phyloP scores from a whole-genome alignment of 1,140 invertebrate species.

The Babylonia areolata region DNA sequence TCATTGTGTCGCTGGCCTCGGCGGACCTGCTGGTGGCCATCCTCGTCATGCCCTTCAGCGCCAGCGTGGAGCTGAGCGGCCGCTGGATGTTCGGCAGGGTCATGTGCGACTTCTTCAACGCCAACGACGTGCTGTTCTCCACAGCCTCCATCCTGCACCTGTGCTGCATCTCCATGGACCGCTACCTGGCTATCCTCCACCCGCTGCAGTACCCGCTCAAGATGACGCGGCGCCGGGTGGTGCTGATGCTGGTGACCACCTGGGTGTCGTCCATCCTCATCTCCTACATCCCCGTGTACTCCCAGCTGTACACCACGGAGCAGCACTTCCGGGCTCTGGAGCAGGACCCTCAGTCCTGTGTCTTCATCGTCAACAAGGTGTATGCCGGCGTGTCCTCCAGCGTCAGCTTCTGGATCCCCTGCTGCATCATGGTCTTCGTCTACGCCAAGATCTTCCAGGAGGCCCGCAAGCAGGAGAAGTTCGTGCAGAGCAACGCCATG shows the following conservation, averaged over 20 bases:
- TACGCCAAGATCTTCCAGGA: conserved; percentile 90
- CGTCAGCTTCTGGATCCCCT: conserved; percentile 98
- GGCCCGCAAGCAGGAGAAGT: conserved; percentile 93
- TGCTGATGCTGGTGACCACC: conserved; percentile 68
- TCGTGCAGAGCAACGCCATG: conserved; percentile 64
- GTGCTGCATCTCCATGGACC: conserved; percentile 95
- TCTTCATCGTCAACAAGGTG: conserved; percentile 91
- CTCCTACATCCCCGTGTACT: conserved; percentile 76
- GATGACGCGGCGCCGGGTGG: conserved; percentile 70
- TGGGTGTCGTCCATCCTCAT: conserved; percentile 75
- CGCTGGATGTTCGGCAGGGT: conserved; percentile 90
- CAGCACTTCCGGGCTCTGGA: conserved; percentile 81
- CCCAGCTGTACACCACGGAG: conserved; percentile 77
- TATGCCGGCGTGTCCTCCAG: conserved; percentile 94
- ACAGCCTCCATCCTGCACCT: conserved; percentile 95
- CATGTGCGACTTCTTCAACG: conserved; percentile 96
- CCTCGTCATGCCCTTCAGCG: conserved; percentile 92
- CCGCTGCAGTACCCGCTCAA: conserved; percentile 74
- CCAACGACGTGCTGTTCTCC: conserved; percentile 95
- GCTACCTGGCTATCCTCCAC: conserved; percentile 78
- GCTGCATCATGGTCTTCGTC: conserved; percentile 94
- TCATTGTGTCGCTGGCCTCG: conserved; percentile 91
- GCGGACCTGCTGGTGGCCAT: conserved; percentile 94
- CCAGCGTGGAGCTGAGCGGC: conserved; percentile 80
- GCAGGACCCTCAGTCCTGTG: conserved; percentile 85